Conservation (phyloP, 2,797 vertebrate genomes). For the Chanos chanos region DNA sequence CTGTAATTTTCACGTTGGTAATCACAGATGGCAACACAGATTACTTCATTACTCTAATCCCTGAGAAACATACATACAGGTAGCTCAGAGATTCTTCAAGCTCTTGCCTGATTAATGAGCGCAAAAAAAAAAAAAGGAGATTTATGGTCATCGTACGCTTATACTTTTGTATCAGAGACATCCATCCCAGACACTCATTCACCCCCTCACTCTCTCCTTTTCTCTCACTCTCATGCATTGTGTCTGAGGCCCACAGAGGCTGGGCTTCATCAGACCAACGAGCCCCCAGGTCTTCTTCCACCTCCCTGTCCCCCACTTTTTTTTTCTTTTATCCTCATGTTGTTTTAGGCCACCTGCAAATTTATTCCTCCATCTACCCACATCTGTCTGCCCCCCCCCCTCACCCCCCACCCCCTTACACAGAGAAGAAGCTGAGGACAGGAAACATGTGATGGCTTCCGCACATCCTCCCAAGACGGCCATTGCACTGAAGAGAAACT, state of each 20-base stretch:
- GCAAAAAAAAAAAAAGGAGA: no score
- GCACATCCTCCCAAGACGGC: conserved; percentile 71
- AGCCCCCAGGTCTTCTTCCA: conserved; percentile 42
- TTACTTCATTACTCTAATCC: no score
- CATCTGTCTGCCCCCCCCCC: conserved; percentile 24
- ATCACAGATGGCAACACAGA: no score
- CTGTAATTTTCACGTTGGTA: no score
- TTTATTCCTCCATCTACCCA: conserved; percentile 50
- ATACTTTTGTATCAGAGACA: no score
- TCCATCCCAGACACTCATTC: not conserved
- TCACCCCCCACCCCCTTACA: conserved; percentile 38
- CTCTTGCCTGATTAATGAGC: no score
- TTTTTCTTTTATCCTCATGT: conserved; percentile 60
- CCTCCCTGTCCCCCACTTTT: conserved; percentile 36
- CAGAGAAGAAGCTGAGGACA: conserved; percentile 48
- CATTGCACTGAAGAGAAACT: conserved; percentile 57
- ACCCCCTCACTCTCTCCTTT: not conserved
- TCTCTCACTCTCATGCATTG: not conserved
- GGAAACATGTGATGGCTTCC: conserved; percentile 67
- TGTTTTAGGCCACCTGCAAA: conserved; percentile 71
- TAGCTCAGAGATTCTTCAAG: no score
- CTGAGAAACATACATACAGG: no score
- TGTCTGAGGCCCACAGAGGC: conserved; percentile 20
- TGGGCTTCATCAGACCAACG: conserved; percentile 63
- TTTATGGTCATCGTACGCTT: no score